Conservation (phyloP, 2,888 invertebrate genomes). For the Trichogramma evanescens region DNA sequence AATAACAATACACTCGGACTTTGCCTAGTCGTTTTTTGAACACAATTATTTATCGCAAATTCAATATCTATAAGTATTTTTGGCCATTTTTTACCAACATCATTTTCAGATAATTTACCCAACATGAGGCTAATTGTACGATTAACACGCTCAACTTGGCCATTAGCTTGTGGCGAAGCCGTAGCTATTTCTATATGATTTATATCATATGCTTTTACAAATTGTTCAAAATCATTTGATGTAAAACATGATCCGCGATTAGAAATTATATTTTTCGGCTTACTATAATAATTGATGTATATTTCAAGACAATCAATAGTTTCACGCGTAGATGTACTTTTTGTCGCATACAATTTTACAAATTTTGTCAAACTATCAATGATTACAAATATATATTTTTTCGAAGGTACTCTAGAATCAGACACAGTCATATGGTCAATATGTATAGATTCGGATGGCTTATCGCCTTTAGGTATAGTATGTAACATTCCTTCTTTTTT, state of each 20-base stretch:
- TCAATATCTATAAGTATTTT: constrained; percentile 22
- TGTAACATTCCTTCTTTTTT: not conserved
- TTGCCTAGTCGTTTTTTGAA: constrained; percentile 27
- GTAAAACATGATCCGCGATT: constrained; percentile 43
- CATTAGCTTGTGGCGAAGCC: constrained; percentile 35
- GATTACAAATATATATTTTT: constrained; percentile 32
- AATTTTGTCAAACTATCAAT: constrained; percentile 33
- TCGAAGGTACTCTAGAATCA: not conserved
- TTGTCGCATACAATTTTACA: constrained; percentile 22
- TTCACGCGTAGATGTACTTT: constrained; percentile 27
- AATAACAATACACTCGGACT: constrained; percentile 30
- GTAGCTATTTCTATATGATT: constrained; percentile 32
- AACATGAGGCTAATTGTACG: constrained; percentile 26
- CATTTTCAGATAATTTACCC: constrained; percentile 21
- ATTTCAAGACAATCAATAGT: constrained; percentile 29
- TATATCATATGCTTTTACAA: constrained; percentile 31
- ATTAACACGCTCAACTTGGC: constrained; percentile 36
- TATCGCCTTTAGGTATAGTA: not conserved
- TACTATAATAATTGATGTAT: constrained; percentile 28
- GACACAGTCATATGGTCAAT: not conserved
- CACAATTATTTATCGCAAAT: constrained; percentile 30
- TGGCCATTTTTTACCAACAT: constrained; percentile 24
- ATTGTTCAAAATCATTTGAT: constrained; percentile 32
- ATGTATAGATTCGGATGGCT: not conserved
- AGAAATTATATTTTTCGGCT: constrained; percentile 32